These are phyloP conservation scores for Maccullochella peelii DNA, from an alignment of 2,113 vertebrate genomes.

Conservation along the genomic window DNA sequence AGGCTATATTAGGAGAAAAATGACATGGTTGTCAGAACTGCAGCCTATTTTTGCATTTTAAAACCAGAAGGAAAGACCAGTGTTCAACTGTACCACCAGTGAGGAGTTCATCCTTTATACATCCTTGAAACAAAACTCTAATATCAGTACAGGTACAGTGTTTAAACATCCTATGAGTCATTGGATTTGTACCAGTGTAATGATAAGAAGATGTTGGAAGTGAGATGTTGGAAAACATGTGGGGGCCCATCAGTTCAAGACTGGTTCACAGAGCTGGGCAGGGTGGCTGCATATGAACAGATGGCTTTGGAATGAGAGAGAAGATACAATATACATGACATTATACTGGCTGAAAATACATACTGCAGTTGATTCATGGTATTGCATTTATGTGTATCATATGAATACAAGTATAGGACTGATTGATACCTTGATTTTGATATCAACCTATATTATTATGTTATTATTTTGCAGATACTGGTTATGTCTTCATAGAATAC, in stretches of 20 bases:
- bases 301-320: not conserved
- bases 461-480: too few species aligned
- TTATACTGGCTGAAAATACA: not conserved
- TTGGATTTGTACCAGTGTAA: not conserved
- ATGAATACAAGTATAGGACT: not conserved
- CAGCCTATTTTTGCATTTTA: not conserved
- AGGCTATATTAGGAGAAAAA: not conserved
- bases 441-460: too few species aligned
- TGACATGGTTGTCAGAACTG: not conserved
- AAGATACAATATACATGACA: not conserved
- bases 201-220: not conserved
- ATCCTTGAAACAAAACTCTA: not conserved
- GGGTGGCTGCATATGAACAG: not conserved
- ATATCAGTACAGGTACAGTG: not conserved
- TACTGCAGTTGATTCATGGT: not conserved
- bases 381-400: not conserved
- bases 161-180: not conserved
- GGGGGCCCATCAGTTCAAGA: not conserved
- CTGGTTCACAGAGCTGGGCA: too few species aligned
- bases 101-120: not conserved
- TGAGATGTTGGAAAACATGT: not conserved
- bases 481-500: not conserved
- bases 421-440: not conserved
- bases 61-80: not conserved
- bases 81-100: not conserved